A percentile compares a stretch with the other conserved stretches of the same genome.
phyloP scores from a whole-genome alignment of 2,888 invertebrate genomes.

The Aquatica leii region DNA sequence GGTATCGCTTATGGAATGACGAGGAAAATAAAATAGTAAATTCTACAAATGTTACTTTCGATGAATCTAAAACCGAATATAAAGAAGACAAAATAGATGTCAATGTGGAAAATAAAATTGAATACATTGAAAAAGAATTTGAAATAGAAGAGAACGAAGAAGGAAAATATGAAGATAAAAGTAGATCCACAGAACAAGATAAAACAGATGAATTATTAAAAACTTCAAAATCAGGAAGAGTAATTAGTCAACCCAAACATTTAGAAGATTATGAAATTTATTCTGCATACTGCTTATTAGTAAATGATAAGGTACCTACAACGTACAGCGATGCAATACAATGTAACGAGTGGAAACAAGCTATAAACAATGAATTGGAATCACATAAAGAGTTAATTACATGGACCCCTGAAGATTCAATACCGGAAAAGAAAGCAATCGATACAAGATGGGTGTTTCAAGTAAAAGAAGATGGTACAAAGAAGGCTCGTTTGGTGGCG shows the following conservation, averaged over 20 bases:
- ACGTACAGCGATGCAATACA: slow-evolving; percentile 17
- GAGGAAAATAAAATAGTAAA: slow-evolving; percentile 3
- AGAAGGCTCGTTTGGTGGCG: slow-evolving; percentile 42
- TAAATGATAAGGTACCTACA: slow-evolving; percentile 12
- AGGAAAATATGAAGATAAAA: slow-evolving; percentile 6
- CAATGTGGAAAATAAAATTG: no score
- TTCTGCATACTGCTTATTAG: slow-evolving; percentile 31
- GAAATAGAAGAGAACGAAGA: slow-evolving; percentile 17
- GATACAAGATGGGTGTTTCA: slow-evolving; percentile 39
- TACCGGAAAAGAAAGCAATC: slow-evolving; percentile 33
- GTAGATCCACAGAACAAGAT: slow-evolving; percentile 10
- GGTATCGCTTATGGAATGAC: slow-evolving; percentile 42
- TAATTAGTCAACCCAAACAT: slow-evolving; percentile 13
- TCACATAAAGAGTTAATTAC: slow-evolving; percentile 34
- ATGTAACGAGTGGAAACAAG: slow-evolving; percentile 32
- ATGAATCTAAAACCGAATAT: slow-evolving; percentile 8
- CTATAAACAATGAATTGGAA: slow-evolving; percentile 39
- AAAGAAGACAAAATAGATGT: slow-evolving; percentile 15
- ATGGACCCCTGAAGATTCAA: slow-evolving; percentile 30
- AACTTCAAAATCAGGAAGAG: slow-evolving; percentile 20
- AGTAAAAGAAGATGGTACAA: slow-evolving; percentile 36
- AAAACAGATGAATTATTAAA: slow-evolving; percentile 9
- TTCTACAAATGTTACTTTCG: slow-evolving; percentile 11
- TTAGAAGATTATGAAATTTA: slow-evolving; percentile 31
- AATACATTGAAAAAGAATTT: no score